Evolutionary conservation across 2,888 invertebrate genomes (phyloP).

Genomic region (Volucella inanis): DNA sequence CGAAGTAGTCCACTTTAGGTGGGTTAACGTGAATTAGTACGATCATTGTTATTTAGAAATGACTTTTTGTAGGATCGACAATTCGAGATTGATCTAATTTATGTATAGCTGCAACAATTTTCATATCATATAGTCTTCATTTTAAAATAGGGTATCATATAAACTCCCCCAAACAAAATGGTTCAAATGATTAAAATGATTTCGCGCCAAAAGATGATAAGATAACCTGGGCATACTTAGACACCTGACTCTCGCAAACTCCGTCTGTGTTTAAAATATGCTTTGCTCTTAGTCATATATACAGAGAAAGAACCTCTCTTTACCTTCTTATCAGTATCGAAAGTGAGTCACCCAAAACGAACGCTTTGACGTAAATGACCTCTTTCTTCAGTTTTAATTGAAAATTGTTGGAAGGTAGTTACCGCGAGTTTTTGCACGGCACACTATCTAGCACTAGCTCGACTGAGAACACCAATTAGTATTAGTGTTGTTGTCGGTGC

Average conservation of each 20-base stretch:
- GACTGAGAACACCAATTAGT: constrained; percentile 42
- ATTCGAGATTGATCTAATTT: too few species aligned
- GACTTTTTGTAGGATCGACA: too few species aligned
- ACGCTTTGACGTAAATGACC: constrained; percentile 40
- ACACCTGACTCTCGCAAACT: constrained; percentile 1
- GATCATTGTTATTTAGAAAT: too few species aligned
- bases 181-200: too few species aligned
- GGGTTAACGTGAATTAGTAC: too few species aligned
- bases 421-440: constrained; percentile 45
- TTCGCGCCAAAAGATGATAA: too few species aligned
- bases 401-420: constrained; percentile 57
- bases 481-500: constrained; percentile 11
- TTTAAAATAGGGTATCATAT: too few species aligned
- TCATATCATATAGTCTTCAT: too few species aligned
- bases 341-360: constrained; percentile 57
- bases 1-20: too few species aligned
- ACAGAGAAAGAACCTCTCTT: constrained; percentile 15
- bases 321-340: constrained; percentile 52
- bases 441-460: constrained; percentile 64
- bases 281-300: constrained; percentile 17
- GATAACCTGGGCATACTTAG: not conserved
- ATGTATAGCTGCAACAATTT: too few species aligned
- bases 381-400: constrained; percentile 46
- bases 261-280: constrained; percentile 1
- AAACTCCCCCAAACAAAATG: too few species aligned